Evolutionary conservation across 1,140 invertebrate genomes (phyloP).

Genomic region (Drosophila chauvacae): DNA sequence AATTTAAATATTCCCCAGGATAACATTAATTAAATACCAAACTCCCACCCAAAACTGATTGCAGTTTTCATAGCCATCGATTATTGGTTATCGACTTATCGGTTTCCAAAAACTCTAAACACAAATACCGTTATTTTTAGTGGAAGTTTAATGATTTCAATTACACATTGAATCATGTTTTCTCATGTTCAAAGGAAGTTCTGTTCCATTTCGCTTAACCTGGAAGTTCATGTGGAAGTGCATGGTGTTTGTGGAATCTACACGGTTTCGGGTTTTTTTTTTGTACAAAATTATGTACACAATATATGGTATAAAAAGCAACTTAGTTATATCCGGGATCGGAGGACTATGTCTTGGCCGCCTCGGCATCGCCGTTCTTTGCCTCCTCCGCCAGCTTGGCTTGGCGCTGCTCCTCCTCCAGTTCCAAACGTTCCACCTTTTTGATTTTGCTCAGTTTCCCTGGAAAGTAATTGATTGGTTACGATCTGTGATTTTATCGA

Average conservation of each 20-base stretch:
- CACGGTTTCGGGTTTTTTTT: constrained; percentile 9
- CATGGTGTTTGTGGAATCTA: constrained; percentile 56
- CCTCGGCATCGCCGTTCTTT: constrained; percentile 42
- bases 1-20: neutral
- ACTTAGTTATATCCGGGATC: constrained; percentile 17
- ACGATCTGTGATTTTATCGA: neutral
- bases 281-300: constrained; percentile 53
- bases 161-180: constrained; percentile 34
- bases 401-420: constrained; percentile 81
- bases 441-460: constrained; percentile 82
- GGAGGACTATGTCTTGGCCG: constrained; percentile 66
- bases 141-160: constrained; percentile 63
- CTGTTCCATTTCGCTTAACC: constrained; percentile 40
- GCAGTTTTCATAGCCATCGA: too few relatives aligned
- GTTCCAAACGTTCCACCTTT: constrained; percentile 81
- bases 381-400: constrained; percentile 69
- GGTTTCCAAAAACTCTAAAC: neutral
- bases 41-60: too few relatives aligned
- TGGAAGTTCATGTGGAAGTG: constrained; percentile 73
- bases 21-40: neutral
- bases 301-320: constrained; percentile 55
- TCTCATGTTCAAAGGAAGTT: constrained; percentile 40
- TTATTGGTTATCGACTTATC: neutral
- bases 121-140: constrained; percentile 19
- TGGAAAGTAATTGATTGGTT: neutral